Conservation (phyloP, 2,888 invertebrate species). For the Rhamnusium bicolor region DNA sequence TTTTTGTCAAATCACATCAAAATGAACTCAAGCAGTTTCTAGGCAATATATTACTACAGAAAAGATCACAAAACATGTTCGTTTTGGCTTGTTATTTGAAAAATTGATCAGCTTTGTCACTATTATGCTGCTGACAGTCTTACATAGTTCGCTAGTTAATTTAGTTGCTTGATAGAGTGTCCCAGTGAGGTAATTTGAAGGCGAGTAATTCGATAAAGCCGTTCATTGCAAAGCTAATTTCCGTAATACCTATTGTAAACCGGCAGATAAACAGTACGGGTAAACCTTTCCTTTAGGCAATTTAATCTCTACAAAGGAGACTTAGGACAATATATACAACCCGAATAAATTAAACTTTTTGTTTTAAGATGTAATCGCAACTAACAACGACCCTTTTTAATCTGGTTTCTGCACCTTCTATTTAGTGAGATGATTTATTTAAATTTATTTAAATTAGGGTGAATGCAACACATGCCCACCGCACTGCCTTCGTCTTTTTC, state of each 20-base stretch:
- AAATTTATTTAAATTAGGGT: conserved; percentile 49
- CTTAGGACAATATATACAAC: conserved; percentile 59
- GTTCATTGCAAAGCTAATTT: conserved; percentile 57
- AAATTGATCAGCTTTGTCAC: too few relatives aligned
- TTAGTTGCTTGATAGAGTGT: conserved; percentile 8
- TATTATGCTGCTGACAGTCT: not conserved
- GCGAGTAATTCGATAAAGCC: conserved; percentile 50
- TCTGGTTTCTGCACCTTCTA: conserved; percentile 55
- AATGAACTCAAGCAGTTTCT: too few relatives aligned
- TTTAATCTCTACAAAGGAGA: conserved; percentile 60
- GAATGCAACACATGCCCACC: conserved; percentile 3
- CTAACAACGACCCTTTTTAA: conserved; percentile 57
- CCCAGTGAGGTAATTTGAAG: conserved; percentile 45
- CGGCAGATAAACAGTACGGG: conserved; percentile 59
- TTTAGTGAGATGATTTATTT: conserved; percentile 51
- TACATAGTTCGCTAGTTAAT: conserved; percentile 15
- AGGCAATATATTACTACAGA: too few relatives aligned
- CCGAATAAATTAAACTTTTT: conserved; percentile 64
- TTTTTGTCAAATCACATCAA: too few relatives aligned
- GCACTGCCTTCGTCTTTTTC: not conserved
- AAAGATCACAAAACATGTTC: too few relatives aligned
- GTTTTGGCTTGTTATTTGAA: too few relatives aligned
- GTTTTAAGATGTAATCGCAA: conserved; percentile 62
- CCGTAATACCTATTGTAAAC: conserved; percentile 57
- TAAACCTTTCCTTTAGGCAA: conserved; percentile 58